These are phyloP conservation scores for Agonopterix arenella DNA, from an alignment of 2,888 invertebrate species.

Conservation along the genomic window DNA sequence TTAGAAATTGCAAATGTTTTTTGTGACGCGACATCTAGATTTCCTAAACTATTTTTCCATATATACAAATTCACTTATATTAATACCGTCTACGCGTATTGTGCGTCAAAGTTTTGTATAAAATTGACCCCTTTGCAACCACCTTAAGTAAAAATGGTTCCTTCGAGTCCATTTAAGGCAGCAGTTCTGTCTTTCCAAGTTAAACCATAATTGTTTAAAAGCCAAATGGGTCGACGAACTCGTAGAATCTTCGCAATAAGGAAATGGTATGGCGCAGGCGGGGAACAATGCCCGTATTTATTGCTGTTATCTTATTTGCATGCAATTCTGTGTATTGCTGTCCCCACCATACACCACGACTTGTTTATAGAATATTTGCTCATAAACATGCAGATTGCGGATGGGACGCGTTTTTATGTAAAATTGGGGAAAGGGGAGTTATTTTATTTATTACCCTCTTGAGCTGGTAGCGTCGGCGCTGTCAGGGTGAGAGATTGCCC, in stretches of 20 bases:
- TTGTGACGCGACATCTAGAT: no score
- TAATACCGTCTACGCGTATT: no score
- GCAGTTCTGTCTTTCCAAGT: no score
- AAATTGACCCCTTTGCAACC: no score
- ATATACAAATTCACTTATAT: no score
- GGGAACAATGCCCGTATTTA: slow-evolving; percentile 58
- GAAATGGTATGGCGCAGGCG: slow-evolving; percentile 40
- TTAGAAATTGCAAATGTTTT: no score
- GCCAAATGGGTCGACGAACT: slow-evolving; percentile 35
- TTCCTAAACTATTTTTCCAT: no score
- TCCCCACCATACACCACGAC: slow-evolving; percentile 47
- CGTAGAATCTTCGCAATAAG: slow-evolving; percentile 41
- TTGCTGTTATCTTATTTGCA: slow-evolving; percentile 72
- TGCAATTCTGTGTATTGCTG: slow-evolving; percentile 69
- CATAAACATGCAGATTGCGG: slow-evolving; percentile 77
- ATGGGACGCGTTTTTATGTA: slow-evolving; percentile 73
- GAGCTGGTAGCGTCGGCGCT: slow-evolving; percentile 52
- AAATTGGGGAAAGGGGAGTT: slow-evolving; percentile 66
- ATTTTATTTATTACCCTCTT: slow-evolving; percentile 74
- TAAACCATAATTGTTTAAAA: background rate
- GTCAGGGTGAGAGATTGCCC: slow-evolving; percentile 49
- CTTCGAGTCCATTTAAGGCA: no score
- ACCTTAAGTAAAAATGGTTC: no score
- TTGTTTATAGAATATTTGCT: slow-evolving; percentile 75
- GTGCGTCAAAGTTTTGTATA: no score